phyloP scores from a whole-genome alignment of 53 echinoderm and acorn worm species.

The Paelopatides confundens region DNA sequence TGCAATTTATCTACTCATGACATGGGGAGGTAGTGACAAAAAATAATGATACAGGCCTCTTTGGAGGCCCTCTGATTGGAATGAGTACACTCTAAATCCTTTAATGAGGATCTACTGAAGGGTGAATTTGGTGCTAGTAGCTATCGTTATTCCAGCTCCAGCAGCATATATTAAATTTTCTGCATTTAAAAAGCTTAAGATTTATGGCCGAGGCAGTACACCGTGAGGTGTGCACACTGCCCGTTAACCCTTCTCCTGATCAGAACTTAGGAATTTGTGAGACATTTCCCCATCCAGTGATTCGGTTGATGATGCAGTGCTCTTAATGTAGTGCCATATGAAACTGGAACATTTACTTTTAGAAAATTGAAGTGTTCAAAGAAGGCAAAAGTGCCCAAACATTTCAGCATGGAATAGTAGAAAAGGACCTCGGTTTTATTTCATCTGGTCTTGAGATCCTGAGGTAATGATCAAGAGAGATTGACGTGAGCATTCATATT shows the following conservation, averaged over 20 bases:
- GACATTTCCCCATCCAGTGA: too few species aligned
- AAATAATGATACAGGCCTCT: conserved; percentile 67
- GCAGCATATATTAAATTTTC: conserved; percentile 21
- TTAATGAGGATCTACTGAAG: conserved; percentile 68
- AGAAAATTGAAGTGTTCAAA: too few species aligned
- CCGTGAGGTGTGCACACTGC: conserved; percentile 3
- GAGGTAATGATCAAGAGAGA: conserved; percentile 96
- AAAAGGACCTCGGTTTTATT: conserved; percentile 97
- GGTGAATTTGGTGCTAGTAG: conserved; percentile 61
- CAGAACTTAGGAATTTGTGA: not conserved
- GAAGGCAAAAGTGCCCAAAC: too few species aligned
- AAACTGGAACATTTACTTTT: too few species aligned
- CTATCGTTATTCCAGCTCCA: conserved; percentile 65
- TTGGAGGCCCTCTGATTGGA: conserved; percentile 64
- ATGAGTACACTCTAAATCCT: conserved; percentile 85
- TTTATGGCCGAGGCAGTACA: conserved; percentile 14
- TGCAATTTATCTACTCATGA: conserved; percentile 71
- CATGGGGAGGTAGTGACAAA: conserved; percentile 67
- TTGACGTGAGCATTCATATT: conserved; percentile 85
- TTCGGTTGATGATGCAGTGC: too few species aligned
- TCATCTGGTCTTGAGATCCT: conserved; percentile 76
- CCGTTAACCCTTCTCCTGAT: too few species aligned
- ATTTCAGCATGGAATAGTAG: conserved; percentile 88
- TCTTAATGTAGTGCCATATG: too few species aligned
- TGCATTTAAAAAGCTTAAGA: too few species aligned